phyloP scores from a whole-genome alignment of 2,888 invertebrate species.

The Cabera pusaria region DNA sequence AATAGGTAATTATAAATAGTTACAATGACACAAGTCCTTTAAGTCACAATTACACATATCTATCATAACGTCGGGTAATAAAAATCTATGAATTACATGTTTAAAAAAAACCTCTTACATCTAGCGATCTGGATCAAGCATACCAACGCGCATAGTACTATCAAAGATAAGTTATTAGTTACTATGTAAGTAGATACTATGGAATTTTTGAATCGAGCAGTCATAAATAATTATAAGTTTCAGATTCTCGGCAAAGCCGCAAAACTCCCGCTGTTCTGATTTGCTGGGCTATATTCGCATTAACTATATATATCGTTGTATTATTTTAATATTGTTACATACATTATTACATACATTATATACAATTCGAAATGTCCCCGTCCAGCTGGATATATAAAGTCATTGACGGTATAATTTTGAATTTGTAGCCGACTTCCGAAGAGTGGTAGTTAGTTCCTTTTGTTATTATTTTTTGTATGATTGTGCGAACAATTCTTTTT shows the following conservation, averaged over 20 bases:
- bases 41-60: constrained; percentile 43
- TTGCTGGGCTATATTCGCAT: neutral
- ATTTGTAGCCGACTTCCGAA: too few relatives aligned
- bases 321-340: too few relatives aligned
- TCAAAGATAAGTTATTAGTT: too few relatives aligned
- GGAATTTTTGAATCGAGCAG: constrained; percentile 47
- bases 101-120: constrained; percentile 41
- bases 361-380: too few relatives aligned
- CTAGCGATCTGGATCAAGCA: constrained; percentile 42
- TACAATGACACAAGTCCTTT: constrained; percentile 28
- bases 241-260: constrained; percentile 27
- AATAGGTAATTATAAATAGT: constrained; percentile 19
- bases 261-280: constrained; percentile 34
- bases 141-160: constrained; percentile 31
- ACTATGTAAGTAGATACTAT: too few relatives aligned
- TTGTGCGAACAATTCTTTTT: too few relatives aligned
- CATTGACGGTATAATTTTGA: too few relatives aligned
- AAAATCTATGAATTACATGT: constrained; percentile 26
- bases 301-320: too few relatives aligned
- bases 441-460: too few relatives aligned
- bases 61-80: constrained; percentile 38
- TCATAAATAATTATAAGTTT: constrained; percentile 51
- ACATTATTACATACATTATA: too few relatives aligned
- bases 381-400: too few relatives aligned
- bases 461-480: too few relatives aligned